Percentiles rank a stretch among this genome's conserved stretches.
phyloP scores from a whole-genome alignment of 2,888 invertebrate genomes.

The Apomyelois bistriatella region DNA sequence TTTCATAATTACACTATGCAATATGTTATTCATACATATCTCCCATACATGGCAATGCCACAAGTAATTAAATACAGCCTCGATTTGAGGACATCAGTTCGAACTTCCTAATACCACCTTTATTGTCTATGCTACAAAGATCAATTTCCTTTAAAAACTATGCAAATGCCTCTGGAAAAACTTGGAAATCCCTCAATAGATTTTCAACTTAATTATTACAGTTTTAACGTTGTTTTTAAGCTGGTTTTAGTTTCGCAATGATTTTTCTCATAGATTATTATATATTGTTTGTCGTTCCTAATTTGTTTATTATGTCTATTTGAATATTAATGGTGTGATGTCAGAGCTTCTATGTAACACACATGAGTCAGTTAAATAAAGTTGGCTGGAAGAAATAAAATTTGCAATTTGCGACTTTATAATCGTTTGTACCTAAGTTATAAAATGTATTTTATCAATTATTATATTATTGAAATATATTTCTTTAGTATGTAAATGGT shows the following conservation, averaged over 20 bases:
- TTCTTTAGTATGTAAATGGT: no score
- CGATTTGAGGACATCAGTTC: conserved; percentile 31
- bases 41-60: conserved; percentile 28
- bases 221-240: not conserved
- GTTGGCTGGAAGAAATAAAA: no score
- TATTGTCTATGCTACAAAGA: conserved; percentile 22
- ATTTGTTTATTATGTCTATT: conserved; percentile 5
- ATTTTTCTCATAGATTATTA: conserved; percentile 13
- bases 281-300: not conserved
- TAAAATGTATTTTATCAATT: no score
- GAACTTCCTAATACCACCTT: conserved; percentile 14
- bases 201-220: not conserved
- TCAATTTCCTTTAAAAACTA: conserved; percentile 21
- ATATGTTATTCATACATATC: not conserved
- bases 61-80: conserved; percentile 38
- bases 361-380: not conserved
- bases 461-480: no score
- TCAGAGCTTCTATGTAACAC: not conserved
- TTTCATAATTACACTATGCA: not conserved
- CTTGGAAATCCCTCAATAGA: not conserved
- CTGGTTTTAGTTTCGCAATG: not conserved
- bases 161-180: conserved; percentile 1
- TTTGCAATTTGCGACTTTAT: no score
- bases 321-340: conserved; percentile 3
- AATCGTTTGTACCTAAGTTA: no score